These are phyloP conservation scores for Coregonus sp. DNA, from an alignment of 2,797 vertebrate genomes.

Conservation along the genomic window DNA sequence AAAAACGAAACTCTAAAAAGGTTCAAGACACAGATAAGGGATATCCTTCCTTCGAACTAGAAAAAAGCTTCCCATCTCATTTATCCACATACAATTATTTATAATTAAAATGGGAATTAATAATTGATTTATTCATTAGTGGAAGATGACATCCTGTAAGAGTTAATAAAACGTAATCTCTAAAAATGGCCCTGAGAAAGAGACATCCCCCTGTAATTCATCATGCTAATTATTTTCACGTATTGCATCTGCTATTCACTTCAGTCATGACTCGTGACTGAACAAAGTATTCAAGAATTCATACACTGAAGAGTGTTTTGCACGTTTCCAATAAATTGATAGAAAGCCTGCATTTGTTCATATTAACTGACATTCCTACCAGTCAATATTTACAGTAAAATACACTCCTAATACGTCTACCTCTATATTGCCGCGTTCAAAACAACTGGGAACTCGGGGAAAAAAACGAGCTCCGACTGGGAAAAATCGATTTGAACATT, in stretches of 20 bases:
- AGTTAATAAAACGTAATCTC: slow-evolving; percentile 70
- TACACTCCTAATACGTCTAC: not conserved
- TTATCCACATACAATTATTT: slow-evolving; percentile 57
- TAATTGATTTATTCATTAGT: slow-evolving; percentile 79
- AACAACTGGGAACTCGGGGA: no score
- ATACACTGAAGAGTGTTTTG: slow-evolving; percentile 19
- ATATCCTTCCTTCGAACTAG: slow-evolving; percentile 39
- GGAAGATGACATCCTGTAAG: slow-evolving; percentile 57
- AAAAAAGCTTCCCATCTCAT: slow-evolving; percentile 40
- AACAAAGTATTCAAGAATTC: slow-evolving; percentile 41
- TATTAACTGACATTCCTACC: not conserved
- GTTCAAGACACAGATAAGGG: slow-evolving; percentile 26
- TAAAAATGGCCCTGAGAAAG: slow-evolving; percentile 68
- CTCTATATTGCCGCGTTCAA: no score
- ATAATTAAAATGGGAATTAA: slow-evolving; percentile 66
- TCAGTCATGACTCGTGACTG: slow-evolving; percentile 16
- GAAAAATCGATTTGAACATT: no score
- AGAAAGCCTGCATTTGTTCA: not conserved
- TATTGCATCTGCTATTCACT: slow-evolving; percentile 42
- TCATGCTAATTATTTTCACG: slow-evolving; percentile 46
- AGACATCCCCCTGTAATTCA: slow-evolving; percentile 64
- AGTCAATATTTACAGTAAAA: not conserved
- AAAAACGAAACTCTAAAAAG: not conserved
- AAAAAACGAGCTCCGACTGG: no score
- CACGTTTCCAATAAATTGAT: not conserved